Base-by-base conservation (phyloP, 2,113 vertebrate genomes). In the Gallinago paraguaiae region DNA sequence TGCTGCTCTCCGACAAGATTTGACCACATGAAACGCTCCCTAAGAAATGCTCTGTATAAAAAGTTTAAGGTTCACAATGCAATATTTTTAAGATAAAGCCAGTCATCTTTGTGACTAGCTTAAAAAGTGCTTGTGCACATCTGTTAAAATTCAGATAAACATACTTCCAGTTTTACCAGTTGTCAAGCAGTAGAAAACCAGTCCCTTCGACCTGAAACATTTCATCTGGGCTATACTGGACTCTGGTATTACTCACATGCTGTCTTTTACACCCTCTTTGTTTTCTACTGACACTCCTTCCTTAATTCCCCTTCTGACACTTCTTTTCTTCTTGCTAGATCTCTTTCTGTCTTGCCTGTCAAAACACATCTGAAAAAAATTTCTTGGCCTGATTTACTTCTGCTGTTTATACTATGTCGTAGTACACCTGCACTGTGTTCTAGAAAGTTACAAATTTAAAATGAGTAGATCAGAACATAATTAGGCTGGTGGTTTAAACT, bases 11-110 rank as follows among this genome's bases (percentile, higher is more conserved):
- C 30, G 75, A 6, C 24, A 48, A 45, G n/a, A 4, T 19, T 20
- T 60, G 14, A 16, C 17, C 6, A 3, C 2, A 0, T 25, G 6
- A 50, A n/a, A 46, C 4, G 1, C 8, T 51, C 17, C 39, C n/a
- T 37, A 17, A 53, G 54, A 64, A 19, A 17, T 16, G 2, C 19
- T 39, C 24, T 27, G 3, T 17, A 3, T 59, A 24, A 83, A 56
- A 61, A 70, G 20, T 11, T 48, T 9, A 11, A 27, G 9, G 23
- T 83, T 74, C 30, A 7, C 8, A 13, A 11, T 57, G 19, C 20
- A 30, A 2, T 3, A 0, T 51, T 86, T 85, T 59, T 45, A 41
- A 48, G 18, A 7, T 14, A 48, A 88, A 86, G 37, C 48, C 19
- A 43, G 15, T 56, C 28, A 24, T 45, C 51, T 71, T 39, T 51